Percentiles rank a stretch among this genome's conserved stretches.
phyloP scores from a whole-genome alignment of 2,797 vertebrate genomes.

The Furcifer pardalis region DNA sequence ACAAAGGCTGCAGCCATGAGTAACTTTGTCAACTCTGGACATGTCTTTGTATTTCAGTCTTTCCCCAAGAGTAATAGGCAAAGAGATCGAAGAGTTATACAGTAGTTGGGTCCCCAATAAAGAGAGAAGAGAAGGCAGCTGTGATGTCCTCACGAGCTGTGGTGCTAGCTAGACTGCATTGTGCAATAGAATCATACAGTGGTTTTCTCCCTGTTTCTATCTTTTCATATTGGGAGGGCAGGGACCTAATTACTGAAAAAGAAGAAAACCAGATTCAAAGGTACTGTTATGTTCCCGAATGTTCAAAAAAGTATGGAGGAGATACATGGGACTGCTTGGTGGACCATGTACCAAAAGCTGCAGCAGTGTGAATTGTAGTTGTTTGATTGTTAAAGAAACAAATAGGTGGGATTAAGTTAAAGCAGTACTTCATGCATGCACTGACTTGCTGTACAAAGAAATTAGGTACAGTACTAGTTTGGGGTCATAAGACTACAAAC shows the following conservation, averaged over 20 bases:
- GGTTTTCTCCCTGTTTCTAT: not conserved
- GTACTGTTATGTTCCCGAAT: not conserved
- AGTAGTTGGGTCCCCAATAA: not conserved
- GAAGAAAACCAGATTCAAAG: too few relatives aligned
- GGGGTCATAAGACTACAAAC: not conserved
- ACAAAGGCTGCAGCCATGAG: not conserved
- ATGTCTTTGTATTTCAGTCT: not conserved
- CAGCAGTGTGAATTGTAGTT: not conserved
- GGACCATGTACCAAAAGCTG: not conserved
- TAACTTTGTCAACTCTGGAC: not conserved
- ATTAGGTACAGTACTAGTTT: not conserved
- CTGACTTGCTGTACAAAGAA: not conserved
- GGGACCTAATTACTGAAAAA: not conserved
- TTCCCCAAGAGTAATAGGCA: not conserved
- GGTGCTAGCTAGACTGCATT: not conserved
- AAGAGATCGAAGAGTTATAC: not conserved
- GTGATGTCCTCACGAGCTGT: too few relatives aligned
- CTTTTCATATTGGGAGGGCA: not conserved
- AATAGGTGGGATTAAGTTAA: too few relatives aligned
- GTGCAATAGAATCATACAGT: not conserved
- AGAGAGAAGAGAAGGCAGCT: not conserved
- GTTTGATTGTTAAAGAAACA: too few relatives aligned
- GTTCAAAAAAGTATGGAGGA: not conserved
- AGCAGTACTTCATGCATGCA: not conserved
- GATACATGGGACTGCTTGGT: not conserved